Conservation (phyloP, 2,113 vertebrate species). For the Zapornia atra region DNA sequence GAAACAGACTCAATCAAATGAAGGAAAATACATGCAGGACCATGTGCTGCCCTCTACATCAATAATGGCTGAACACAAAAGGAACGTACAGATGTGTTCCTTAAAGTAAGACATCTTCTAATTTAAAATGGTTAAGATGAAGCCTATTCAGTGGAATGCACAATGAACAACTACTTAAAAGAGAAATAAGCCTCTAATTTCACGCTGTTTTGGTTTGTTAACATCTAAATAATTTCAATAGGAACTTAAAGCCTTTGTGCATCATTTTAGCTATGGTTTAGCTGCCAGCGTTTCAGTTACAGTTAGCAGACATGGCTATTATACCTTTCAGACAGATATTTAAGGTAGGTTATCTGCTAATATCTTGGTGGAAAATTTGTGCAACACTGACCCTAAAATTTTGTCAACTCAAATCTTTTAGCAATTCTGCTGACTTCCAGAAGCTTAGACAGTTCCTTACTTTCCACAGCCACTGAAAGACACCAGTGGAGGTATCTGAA, state of each 20-base stretch:
- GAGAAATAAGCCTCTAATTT: background rate
- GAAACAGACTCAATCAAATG: background rate
- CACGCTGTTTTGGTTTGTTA: background rate
- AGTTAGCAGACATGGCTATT: background rate
- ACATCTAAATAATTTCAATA: background rate
- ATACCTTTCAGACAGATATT: background rate
- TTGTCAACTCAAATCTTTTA: background rate
- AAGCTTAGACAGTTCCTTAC: background rate
- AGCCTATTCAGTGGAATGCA: background rate
- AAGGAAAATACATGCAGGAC: background rate
- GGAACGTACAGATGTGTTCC: background rate
- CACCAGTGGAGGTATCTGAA: background rate
- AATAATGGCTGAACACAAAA: background rate
- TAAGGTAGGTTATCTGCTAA: background rate
- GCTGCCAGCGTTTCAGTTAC: background rate
- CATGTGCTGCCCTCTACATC: background rate
- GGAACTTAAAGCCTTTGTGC: background rate
- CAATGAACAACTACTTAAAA: background rate
- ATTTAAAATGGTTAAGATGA: background rate
- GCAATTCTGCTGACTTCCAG: background rate
- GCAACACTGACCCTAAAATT: rapidly evolving
- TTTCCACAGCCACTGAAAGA: background rate
- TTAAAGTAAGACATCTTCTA: background rate
- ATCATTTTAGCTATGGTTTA: background rate
- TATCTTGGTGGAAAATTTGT: background rate